Base-by-base conservation (phyloP, 2,888 invertebrate genomes). In the Drosophila conformis region DNA sequence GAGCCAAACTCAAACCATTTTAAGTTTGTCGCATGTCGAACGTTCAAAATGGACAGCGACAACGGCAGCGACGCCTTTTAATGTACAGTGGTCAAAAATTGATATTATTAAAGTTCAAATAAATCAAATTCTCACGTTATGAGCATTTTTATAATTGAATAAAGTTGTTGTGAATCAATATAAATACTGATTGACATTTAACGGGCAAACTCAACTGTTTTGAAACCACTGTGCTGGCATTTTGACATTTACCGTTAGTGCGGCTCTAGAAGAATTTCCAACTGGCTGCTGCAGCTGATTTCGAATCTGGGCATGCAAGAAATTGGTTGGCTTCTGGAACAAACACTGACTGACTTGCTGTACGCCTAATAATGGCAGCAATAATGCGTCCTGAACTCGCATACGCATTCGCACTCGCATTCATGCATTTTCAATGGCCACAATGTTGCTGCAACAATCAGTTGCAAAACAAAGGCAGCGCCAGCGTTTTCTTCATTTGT, bases 401-500 rank as follows among this genome's bases (percentile, higher is more conserved):
- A 56, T 52, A 52, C 25, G 5, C 25, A 52, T 78, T 82, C 7
- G 6, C 18, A 52, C 79, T 85, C 63, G 29, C 58, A 71, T 75
- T 65, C 60, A 65, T 36, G 62, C 52, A 52, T 35, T 38, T 52
- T 38, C 80, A 74, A 74, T 69, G 83, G 49, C 49, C 27, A 15
- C 57, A 38, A 36, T 57, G 57, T 67, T 89, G 78, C 58, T 66
- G 87, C 89, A 89, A 78, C 75, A 64, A 31, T 18, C 15, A 70
- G 75, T 90, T 86, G 87, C 85, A 77, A 83, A 90, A 90, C 73
- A 88, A 90, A 88, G 72, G 81, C 77, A 69, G 66, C 27, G 62
- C 38, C 54, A 53, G 48, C 54, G 25, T 81, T 78, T 83, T 73
- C 62, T 64, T 67, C 65, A 59, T 67, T 73, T 70, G 59, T 46